Evolutionary conservation across 2,113 vertebrate species (phyloP).

Genomic region (Drymodes brunneopygia): DNA sequence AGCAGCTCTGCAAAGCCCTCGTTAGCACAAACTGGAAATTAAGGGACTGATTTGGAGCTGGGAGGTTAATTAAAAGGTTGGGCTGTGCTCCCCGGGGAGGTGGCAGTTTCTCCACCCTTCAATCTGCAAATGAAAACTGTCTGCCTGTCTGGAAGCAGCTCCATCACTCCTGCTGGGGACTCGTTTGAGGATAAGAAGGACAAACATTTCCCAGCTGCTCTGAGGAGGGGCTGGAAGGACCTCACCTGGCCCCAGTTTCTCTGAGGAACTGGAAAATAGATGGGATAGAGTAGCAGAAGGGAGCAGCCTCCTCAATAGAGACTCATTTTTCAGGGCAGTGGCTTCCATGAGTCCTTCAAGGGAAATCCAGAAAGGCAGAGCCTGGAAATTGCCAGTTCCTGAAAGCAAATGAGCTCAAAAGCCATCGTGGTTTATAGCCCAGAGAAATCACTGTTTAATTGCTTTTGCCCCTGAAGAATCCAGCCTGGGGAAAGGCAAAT

Average conservation of each 20-base stretch:
- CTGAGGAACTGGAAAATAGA: neutral
- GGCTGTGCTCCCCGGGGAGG: neutral
- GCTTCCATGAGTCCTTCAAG: neutral
- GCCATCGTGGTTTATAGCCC: neutral
- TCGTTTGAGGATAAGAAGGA: neutral
- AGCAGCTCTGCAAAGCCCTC: neutral
- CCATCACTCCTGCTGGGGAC: neutral
- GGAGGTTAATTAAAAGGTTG: conserved; percentile 43
- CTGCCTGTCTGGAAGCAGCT: neutral
- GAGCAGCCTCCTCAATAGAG: neutral
- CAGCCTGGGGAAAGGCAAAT: neutral
- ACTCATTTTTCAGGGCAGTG: neutral
- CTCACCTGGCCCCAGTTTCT: neutral
- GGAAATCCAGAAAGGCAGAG: neutral
- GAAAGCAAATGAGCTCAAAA: neutral
- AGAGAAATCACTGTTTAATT: neutral
- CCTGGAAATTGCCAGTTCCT: neutral
- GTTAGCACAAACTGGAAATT: conserved; percentile 1
- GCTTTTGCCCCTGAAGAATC: neutral
- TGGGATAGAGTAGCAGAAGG: neutral
- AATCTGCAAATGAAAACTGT: neutral
- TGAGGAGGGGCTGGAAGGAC: neutral
- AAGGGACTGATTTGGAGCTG: neutral
- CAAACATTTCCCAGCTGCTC: neutral
- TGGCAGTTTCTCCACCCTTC: neutral